phyloP scores from a whole-genome alignment of 2,888 invertebrate species.

The Galeopsomyia nigrocyanea region DNA sequence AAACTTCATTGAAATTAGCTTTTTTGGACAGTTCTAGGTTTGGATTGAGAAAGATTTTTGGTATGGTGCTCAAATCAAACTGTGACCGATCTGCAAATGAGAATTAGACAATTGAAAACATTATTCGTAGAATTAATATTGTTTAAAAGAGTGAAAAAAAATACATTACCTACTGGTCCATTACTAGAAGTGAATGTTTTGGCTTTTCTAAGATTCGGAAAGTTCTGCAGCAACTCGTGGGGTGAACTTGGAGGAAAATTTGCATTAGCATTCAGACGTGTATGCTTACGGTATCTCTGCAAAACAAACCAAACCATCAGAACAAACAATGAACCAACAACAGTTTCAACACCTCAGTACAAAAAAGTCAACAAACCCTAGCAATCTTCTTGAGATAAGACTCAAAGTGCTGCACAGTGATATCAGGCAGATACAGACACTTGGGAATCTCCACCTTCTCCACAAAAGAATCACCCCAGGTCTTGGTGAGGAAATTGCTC shows the following conservation, averaged over 20 bases:
- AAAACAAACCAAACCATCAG: constrained; percentile 36
- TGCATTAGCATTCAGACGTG: constrained; percentile 64
- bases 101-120: constrained; percentile 22
- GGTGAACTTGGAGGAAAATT: constrained; percentile 62
- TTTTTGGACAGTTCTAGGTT: constrained; percentile 84
- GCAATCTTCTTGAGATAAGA: constrained; percentile 85
- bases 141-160: constrained; percentile 14
- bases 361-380: constrained; percentile 59
- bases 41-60: constrained; percentile 86
- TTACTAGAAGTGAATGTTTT: constrained; percentile 65
- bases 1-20: constrained; percentile 87
- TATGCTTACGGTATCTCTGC: constrained; percentile 71
- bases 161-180: constrained; percentile 50
- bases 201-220: constrained; percentile 67
- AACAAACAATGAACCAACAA: not conserved
- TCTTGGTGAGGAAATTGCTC: constrained; percentile 93
- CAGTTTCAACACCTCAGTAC: not conserved
- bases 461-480: constrained; percentile 97
- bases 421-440: constrained; percentile 86
- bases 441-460: constrained; percentile 84
- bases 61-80: constrained; percentile 78
- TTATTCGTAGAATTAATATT: not conserved
- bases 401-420: constrained; percentile 88
- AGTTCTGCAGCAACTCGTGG: constrained; percentile 66
- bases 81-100: constrained; percentile 67